Base-by-base conservation (phyloP, 2,113 vertebrate genomes). In the Puffinus mauretanicus region DNA sequence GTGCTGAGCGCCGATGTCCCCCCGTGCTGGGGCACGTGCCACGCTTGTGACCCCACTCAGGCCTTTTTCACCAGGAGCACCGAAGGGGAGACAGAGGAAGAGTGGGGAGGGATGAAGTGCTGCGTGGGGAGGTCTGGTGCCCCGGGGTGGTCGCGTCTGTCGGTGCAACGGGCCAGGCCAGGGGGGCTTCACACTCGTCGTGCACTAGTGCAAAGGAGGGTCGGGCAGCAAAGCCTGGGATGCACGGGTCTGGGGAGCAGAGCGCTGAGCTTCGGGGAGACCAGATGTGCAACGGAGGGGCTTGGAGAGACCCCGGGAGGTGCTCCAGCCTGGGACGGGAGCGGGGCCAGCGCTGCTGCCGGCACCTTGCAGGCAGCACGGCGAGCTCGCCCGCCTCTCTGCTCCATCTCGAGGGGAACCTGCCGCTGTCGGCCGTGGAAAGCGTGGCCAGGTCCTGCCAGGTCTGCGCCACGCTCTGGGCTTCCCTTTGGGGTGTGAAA, bases 1-100 rank as follows among this genome's bases (percentile, higher is more conserved):
- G 34, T n/a, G 24, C 27, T 17, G 36, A 29, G 46, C 1, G 0
- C 9, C 1, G 4, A 10, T 11, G 27, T 46, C 18, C 25, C 29
- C 29, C 34, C 4, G 2, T 13, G 51, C 27, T 10, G 46, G 36
- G 64, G 24, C 20, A 11, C 0, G 16, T 8, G 49, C 34, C 32
- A 9, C 1, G 3, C 19, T 65, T 10, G 42, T 26, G 42, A 13
- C 27, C 64, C 21, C 52, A 6, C 60, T 55, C 19, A 3, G 20
- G 42, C 8, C 38, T 44, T 80, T 75, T 42, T 18, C 36, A 29
- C 15, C 61, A 13, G 55, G 49, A 26, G 42, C 60, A 34, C n/a
- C 1, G 2, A 49, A 38, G 12, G 16, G n/a, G 47, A 51, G 51
- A 9, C 4, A 9, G 66, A 70, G 69, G 71, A 82, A 32, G 42